Percentiles rank a stretch among this genome's conserved stretches.
These are phyloP conservation scores for Campylorhamphus procurvoides DNA, from an alignment of 2,113 vertebrate genomes.

Conservation along the genomic window DNA sequence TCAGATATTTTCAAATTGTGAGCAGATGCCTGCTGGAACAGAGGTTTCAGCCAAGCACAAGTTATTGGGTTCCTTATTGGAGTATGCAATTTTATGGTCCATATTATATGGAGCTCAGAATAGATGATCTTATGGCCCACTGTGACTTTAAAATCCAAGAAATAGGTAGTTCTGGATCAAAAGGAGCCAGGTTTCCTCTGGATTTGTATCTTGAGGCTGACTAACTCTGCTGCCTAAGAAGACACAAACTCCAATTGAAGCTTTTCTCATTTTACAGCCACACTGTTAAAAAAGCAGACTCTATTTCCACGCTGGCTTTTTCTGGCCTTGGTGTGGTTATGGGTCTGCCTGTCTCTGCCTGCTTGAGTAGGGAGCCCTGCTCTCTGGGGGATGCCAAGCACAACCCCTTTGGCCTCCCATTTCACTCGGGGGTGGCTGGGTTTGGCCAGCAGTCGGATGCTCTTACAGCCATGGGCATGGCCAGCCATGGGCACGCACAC, in stretches of 20 bases:
- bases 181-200: constrained; percentile 51
- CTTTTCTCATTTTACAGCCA: background rate
- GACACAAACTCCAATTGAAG: background rate
- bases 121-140: constrained; percentile 40
- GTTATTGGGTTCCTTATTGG: constrained; percentile 44
- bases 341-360: background rate
- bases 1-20: constrained; percentile 43
- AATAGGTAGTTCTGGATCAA: constrained; percentile 46
- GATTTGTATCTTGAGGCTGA: constrained; percentile 39
- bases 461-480: background rate
- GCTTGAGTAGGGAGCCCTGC: background rate
- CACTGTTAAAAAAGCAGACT: background rate
- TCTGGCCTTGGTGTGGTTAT: background rate
- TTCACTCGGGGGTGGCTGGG: background rate
- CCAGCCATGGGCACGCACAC: background rate
- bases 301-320: background rate
- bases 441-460: background rate
- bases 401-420: background rate
- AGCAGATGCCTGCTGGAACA: constrained; percentile 45
- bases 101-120: constrained; percentile 51
- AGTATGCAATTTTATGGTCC: constrained; percentile 36
- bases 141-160: constrained; percentile 48
- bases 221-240: constrained; percentile 22
- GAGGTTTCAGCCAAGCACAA: constrained; percentile 27
- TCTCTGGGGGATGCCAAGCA: background rate